Evolutionary conservation across 1,140 invertebrate species (phyloP), one percentile per base, ranked within the genome.

Genomic region (Sminthurides bifidus): DNA sequence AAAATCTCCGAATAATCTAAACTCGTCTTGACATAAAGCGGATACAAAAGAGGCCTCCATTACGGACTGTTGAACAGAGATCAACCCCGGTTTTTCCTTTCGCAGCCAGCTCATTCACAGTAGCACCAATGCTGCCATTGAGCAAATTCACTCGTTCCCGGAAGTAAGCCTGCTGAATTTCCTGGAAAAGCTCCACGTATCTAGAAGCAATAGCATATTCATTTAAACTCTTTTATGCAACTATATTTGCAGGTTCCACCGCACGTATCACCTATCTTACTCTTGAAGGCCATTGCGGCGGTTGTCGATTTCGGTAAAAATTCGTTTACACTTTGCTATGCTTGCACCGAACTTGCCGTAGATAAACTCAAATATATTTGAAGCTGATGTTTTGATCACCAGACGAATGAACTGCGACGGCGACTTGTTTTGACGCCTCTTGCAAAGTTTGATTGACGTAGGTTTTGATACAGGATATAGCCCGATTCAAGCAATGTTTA

Each of bases 311-410:
- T 91, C 79, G 55, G 81, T 79, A 52, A 92, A 83, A 3, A 94
- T 77, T 40, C 81, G 75, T 65, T 81, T 87, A 1, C 92, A 76
- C 69, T 90, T 85, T 0, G 84, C 81, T 0, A 91, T 82, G 52
- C 85, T 83, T 1, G 87, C 83, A 71, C 91, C 84, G 72, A 95
- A 95, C 72, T 92, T 91, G 0, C 91, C 91, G 70, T 95, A 96
- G 67, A 91, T 92, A 1, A 93, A 70, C 0, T 90, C 87, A 69
- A 92, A 85, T 8, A 61, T 33, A 0, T 87, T 83, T 27, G 87
- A 82, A 67, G 91, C 85, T 19, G 66, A 56, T 10, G 67, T 65
- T 38, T 65, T 59, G 37, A 67, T 56, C 52, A 52, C 61, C 43
- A 61, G 63, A 23, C 54, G 63, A 15, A 44, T 58, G 45, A 15